A percentile compares a stretch with the other conserved stretches of the same genome.
These are phyloP conservation scores for Falco rusticolus DNA, from an alignment of 2,797 vertebrate genomes.

Conservation along the genomic window DNA sequence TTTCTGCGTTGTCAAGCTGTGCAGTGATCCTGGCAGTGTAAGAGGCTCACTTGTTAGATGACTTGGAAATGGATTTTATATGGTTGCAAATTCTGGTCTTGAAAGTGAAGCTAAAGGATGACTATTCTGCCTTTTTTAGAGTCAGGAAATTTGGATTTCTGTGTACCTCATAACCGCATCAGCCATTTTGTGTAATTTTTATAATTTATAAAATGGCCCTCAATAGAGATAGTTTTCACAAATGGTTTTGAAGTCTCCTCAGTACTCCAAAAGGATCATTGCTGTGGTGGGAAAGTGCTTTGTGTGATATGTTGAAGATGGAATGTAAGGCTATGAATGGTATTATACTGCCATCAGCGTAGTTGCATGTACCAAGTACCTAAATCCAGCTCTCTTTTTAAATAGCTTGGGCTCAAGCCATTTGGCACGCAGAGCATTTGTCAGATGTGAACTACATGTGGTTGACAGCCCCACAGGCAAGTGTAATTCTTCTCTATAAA, in stretches of 20 bases:
- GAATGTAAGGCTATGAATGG: background rate
- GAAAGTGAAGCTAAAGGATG: background rate
- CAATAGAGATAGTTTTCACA: background rate
- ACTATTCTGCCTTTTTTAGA: background rate
- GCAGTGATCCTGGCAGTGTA: background rate
- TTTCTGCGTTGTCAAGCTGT: background rate
- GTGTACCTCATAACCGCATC: fast-evolving
- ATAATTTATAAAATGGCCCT: background rate
- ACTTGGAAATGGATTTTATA: background rate
- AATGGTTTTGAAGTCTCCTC: background rate
- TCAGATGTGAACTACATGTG: background rate
- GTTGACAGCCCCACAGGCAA: background rate
- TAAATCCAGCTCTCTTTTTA: background rate
- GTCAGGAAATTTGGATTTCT: background rate
- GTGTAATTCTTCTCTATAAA: background rate
- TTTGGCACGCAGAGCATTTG: background rate
- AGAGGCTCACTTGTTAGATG: background rate
- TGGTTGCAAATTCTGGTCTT: background rate
- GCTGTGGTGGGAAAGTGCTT: background rate
- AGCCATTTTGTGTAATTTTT: background rate
- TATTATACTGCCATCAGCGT: background rate
- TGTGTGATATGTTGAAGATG: background rate
- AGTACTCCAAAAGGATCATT: background rate
- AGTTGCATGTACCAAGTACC: background rate
- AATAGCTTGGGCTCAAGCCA: background rate